Evolutionary conservation across 2,797 vertebrate species (phyloP), one percentile per base, ranked within the genome.

Genomic region (Columba guinea): DNA sequence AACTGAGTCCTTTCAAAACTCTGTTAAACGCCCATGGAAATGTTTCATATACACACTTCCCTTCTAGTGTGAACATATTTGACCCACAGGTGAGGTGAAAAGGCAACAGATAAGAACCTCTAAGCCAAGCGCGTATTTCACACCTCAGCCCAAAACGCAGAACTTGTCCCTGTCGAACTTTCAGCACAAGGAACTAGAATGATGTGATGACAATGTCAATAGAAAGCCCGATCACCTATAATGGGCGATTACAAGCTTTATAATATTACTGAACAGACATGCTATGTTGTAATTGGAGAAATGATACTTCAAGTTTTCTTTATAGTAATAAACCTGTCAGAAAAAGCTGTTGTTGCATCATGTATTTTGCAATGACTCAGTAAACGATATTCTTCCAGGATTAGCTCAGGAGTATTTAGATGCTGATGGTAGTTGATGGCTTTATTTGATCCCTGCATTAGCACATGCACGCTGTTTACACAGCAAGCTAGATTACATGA

Each of bases 401-500:
- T 93, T 51, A 87, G 52, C 17, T 96, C 24, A 74, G 49, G 18
- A 53, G 44, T 51, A 37, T 10, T 87, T 60, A 79, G 70, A 84
- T 90, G 48, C 60, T 80, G 78, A 41, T 3, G 24, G 28, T 59
- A 51, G 26, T 81, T 74, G 27, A 82, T 65, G n/a, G 32, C 20
- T 84, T 83, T 95, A 68, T 89, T 67, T 89, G 78, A 90, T 92
- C 32, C 37, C 49, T 51, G 39, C 28, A 78, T 71, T 52, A 92
- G 53, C 41, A 84, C 10, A 81, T 22, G 11, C 15, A 59, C 34
- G 46, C 12, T 48, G 48, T 82, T 81, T 90, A 65, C 37, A 86
- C 23, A 90, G 59, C 68, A 95, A 96, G 71, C 28, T 52, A 65
- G 76, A 93, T 86, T 81, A 94, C 56, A 62, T 20, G 44, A 34